phyloP scores from a whole-genome alignment of 1,140 invertebrate genomes.

The Cherax destructor region DNA sequence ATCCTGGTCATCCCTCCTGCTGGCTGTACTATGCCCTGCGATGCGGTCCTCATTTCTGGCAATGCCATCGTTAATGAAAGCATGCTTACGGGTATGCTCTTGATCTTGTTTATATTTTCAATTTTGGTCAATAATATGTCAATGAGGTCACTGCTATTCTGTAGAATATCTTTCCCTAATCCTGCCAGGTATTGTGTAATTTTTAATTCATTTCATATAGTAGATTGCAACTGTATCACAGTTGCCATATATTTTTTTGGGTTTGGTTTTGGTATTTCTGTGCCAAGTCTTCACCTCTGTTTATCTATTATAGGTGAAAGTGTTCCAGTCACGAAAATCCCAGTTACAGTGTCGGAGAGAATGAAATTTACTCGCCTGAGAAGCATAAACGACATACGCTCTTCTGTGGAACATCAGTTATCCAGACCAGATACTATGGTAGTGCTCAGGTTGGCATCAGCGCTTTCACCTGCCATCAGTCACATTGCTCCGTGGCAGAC shows the following conservation, averaged over 20 bases:
- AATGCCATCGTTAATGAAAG: slow-evolving; percentile 96
- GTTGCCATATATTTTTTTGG: no score
- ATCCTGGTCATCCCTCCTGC: slow-evolving; percentile 90
- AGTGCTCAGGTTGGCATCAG: slow-evolving; percentile 73
- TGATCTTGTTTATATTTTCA: background rate
- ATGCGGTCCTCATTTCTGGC: slow-evolving; percentile 91
- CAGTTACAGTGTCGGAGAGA: slow-evolving; percentile 76
- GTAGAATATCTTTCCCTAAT: no score
- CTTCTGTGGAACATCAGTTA: slow-evolving; percentile 82
- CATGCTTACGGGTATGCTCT: slow-evolving; percentile 90
- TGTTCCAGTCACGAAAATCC: slow-evolving; percentile 82
- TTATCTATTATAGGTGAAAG: slow-evolving; percentile 78
- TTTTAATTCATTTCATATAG: no score
- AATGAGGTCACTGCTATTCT: no score
- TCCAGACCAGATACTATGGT: slow-evolving; percentile 82
- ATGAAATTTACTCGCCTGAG: slow-evolving; percentile 74
- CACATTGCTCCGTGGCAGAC: background rate
- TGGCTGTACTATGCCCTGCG: slow-evolving; percentile 91
- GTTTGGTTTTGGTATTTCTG: no score
- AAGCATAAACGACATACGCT: slow-evolving; percentile 80
- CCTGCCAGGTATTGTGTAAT: no score
- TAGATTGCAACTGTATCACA: no score
- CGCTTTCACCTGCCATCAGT: background rate
- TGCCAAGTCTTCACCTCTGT: background rate
- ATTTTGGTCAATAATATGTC: background rate